Percentiles rank a stretch among this genome's conserved stretches.
phyloP scores from a whole-genome alignment of 2,888 invertebrate species.

The Acronicta alni region DNA sequence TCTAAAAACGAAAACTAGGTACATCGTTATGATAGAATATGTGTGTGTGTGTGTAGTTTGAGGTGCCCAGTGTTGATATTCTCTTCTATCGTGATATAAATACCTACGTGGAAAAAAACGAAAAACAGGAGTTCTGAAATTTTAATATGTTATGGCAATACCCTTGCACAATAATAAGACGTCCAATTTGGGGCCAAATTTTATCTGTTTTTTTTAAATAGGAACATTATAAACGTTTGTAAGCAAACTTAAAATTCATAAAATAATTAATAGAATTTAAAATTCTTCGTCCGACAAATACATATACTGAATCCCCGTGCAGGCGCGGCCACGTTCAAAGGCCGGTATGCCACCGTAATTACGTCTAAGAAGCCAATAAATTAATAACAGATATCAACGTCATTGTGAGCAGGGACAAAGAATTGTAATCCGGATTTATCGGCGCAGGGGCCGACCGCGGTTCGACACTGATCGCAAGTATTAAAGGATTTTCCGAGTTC shows the following conservation, averaged over 20 bases:
- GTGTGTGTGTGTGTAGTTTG: constrained; percentile 3
- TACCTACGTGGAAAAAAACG: too few relatives aligned
- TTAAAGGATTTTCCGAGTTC: constrained; percentile 79
- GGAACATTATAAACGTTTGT: too few relatives aligned
- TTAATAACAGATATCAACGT: constrained; percentile 45
- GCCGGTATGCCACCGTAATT: not conserved
- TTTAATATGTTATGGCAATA: too few relatives aligned
- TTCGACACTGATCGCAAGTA: constrained; percentile 68
- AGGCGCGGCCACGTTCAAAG: not conserved
- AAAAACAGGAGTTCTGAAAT: too few relatives aligned
- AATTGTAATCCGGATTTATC: constrained; percentile 79
- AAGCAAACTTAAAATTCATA: too few relatives aligned
- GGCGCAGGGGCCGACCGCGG: constrained; percentile 57
- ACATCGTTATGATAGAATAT: constrained; percentile 30
- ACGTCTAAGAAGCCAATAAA: constrained; percentile 41
- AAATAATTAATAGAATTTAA: too few relatives aligned
- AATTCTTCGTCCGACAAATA: too few relatives aligned
- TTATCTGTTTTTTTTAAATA: too few relatives aligned
- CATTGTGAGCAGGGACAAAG: constrained; percentile 56
- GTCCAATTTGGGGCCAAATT: too few relatives aligned
- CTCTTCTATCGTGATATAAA: too few relatives aligned
- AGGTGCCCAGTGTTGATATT: not conserved
- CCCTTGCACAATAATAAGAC: too few relatives aligned
- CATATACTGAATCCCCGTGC: too few relatives aligned
- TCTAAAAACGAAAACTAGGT: constrained; percentile 47